These are phyloP conservation scores for Luidia sarsii DNA, from an alignment of 53 echinoderm and acorn worm genomes.

Conservation along the genomic window DNA sequence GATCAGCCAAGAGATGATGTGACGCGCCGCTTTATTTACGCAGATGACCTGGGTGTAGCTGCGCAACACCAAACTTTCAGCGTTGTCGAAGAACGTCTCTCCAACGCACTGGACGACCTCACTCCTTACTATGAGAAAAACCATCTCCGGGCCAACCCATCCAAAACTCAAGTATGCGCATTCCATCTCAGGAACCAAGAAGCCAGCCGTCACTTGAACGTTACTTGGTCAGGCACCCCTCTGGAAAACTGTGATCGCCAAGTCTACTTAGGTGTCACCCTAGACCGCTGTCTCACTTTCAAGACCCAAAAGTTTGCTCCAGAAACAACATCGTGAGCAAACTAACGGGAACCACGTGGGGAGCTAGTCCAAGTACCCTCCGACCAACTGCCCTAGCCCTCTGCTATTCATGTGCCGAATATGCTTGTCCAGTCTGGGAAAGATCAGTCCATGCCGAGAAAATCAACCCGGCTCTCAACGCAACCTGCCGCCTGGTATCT, in stretches of 20 bases:
- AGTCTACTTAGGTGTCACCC: slow-evolving; percentile 8
- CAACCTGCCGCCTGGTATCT: slow-evolving; percentile 17
- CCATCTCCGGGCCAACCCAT: slow-evolving; percentile 2
- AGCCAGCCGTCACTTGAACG: background rate
- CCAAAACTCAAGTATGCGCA: slow-evolving; percentile 5
- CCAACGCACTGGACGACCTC: background rate
- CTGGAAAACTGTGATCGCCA: background rate
- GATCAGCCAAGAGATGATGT: background rate
- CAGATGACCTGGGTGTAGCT: slow-evolving; percentile 6
- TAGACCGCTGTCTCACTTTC: slow-evolving; percentile 5
- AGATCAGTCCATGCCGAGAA: slow-evolving; percentile 30
- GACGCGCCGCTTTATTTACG: slow-evolving; percentile 4
- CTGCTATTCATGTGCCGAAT: slow-evolving; percentile 14
- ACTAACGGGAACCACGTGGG: slow-evolving; percentile 26
- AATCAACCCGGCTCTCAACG: slow-evolving; percentile 35
- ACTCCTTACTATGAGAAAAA: background rate
- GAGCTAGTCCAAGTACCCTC: background rate
- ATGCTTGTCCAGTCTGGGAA: slow-evolving; percentile 34
- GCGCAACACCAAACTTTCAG: background rate
- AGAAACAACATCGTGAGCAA: slow-evolving; percentile 48
- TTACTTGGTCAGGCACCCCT: background rate
- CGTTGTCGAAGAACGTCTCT: background rate
- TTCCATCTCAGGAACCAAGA: slow-evolving; percentile 18
- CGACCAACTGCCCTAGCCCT: slow-evolving; percentile 32
- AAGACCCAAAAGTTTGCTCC: slow-evolving; percentile 19